These are phyloP conservation scores for Carcina quercana DNA, from an alignment of 2,888 invertebrate genomes.

Conservation along the genomic window DNA sequence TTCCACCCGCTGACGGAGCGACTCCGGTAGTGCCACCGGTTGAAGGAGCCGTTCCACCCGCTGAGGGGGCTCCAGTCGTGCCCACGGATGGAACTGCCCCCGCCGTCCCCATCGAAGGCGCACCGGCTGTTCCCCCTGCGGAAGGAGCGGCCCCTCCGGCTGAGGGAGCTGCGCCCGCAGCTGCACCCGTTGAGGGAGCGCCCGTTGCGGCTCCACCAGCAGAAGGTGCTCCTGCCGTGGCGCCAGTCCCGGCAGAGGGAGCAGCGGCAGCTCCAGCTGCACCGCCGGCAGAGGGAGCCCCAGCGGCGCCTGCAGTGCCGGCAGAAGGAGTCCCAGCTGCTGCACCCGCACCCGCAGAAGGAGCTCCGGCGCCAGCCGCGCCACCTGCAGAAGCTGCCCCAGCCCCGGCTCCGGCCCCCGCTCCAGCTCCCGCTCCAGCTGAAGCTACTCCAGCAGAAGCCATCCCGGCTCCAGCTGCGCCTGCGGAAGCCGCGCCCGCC, in stretches of 20 bases:
- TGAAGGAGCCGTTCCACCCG: constrained; percentile 27
- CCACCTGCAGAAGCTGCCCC: constrained; percentile 17
- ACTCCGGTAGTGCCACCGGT: constrained; percentile 36
- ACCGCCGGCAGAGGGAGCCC: constrained; percentile 8
- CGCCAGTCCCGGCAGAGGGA: constrained; percentile 18
- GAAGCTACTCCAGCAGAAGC: too few relatives aligned
- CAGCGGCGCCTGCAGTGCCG: constrained; percentile 13
- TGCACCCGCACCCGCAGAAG: not conserved
- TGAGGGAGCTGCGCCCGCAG: constrained; percentile 31
- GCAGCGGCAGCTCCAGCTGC: constrained; percentile 11
- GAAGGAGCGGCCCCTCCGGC: constrained; percentile 28
- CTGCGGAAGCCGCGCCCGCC: constrained; percentile 8
- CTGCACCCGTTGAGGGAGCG: constrained; percentile 30
- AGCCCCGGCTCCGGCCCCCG: constrained; percentile 19
- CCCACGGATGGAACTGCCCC: constrained; percentile 20
- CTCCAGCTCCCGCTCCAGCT: constrained; percentile 10
- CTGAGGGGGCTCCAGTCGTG: constrained; percentile 22
- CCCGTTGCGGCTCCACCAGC: constrained; percentile 23
- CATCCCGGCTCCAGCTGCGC: constrained; percentile 18
- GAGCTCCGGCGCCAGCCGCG: constrained; percentile 6
- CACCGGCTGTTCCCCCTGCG: constrained; percentile 28
- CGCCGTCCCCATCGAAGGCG: constrained; percentile 21
- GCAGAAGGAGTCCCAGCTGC: constrained; percentile 15
- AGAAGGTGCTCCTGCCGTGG: constrained; percentile 23
- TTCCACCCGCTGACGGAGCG: constrained; percentile 31